A percentile compares a stretch with the other conserved stretches of the same genome.
Evolutionary conservation across 1,140 invertebrate genomes (phyloP).

Genomic region (Brachionus koreanus): DNA sequence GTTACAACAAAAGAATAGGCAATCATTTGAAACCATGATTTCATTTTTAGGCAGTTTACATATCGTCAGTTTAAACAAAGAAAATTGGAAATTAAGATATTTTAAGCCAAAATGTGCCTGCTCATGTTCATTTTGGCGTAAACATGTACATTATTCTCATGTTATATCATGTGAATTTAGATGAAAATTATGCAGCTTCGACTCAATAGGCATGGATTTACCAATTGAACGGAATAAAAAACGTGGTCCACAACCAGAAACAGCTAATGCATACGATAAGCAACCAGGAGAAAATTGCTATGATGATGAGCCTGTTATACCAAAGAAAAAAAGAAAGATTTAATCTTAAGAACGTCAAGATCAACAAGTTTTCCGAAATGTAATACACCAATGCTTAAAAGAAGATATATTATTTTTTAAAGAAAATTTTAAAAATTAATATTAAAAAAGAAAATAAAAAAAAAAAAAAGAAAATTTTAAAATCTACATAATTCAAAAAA

Average conservation of each 20-base stretch:
- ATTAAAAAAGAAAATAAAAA: too few relatives aligned
- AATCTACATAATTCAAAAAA: too few relatives aligned
- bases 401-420: too few relatives aligned
- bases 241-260: background rate
- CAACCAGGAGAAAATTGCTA: background rate
- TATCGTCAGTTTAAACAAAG: background rate
- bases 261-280: background rate
- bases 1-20: background rate
- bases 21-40: background rate
- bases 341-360: too few relatives aligned
- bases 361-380: too few relatives aligned
- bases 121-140: background rate
- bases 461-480: too few relatives aligned
- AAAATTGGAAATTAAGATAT: conserved; percentile 10
- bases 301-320: background rate
- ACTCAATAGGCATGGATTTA: background rate
- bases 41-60: background rate
- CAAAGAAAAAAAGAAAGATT: background rate
- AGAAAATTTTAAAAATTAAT: too few relatives aligned
- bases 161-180: background rate
- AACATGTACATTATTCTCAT: background rate
- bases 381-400: too few relatives aligned
- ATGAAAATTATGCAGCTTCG: conserved; percentile 6
- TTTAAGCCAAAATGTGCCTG: too few relatives aligned
- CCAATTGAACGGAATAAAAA: background rate